Conservation (phyloP, 2,113 vertebrate species). For the Mesitornis unicolor region DNA sequence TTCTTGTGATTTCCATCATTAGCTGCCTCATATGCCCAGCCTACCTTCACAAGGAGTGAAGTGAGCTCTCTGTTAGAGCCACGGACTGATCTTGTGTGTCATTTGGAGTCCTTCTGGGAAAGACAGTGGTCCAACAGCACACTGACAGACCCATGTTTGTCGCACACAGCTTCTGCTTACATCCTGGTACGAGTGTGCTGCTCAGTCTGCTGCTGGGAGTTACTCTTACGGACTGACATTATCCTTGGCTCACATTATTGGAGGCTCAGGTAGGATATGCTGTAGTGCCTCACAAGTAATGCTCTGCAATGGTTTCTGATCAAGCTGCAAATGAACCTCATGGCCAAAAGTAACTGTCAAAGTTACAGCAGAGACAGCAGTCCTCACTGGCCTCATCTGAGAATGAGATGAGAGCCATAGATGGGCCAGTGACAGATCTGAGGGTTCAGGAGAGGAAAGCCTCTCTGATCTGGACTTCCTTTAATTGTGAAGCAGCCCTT, state of each 20-base stretch:
- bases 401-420: neutral
- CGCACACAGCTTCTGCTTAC: neutral
- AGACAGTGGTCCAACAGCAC: neutral
- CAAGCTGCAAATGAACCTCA: neutral
- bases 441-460: neutral
- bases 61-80: neutral
- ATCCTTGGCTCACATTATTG: neutral
- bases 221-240: neutral
- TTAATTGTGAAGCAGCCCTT: neutral
- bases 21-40: neutral
- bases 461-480: neutral
- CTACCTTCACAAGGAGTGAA: neutral
- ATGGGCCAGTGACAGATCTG: neutral
- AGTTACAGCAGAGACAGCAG: neutral
- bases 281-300: neutral
- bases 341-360: neutral
- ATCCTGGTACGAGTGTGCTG: fast-evolving
- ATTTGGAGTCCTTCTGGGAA: neutral
- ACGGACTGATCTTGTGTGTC: fast-evolving
- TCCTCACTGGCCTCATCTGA: fast-evolving
- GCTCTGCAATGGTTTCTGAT: neutral
- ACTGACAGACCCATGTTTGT: too few relatives aligned
- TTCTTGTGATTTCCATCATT: neutral
- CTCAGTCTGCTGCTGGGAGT: neutral
- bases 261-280: neutral